Percentiles rank a stretch among this genome's conserved stretches.
phyloP scores from a whole-genome alignment of 2,113 vertebrate species.

The Dolichallabes microphthalmus region DNA sequence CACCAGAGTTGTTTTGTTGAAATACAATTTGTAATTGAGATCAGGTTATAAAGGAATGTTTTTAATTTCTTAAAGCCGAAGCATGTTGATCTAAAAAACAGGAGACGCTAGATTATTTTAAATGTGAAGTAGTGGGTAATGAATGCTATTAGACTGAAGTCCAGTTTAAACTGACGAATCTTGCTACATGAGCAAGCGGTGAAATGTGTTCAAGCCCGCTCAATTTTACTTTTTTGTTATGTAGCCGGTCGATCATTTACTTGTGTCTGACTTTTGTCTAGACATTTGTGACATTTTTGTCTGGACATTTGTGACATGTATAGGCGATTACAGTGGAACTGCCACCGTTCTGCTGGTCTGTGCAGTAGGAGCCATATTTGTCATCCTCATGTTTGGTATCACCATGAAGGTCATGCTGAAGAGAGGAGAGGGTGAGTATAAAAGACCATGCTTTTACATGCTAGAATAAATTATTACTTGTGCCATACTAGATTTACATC shows the following conservation, averaged over 20 bases:
- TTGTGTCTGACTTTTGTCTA: background rate
- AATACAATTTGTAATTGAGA: background rate
- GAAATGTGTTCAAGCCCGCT: too few relatives aligned
- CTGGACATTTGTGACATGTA: background rate
- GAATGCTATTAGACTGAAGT: background rate
- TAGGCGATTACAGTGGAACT: background rate
- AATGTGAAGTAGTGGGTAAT: background rate
- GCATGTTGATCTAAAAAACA: background rate
- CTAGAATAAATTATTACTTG: background rate
- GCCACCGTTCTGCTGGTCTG: constrained; percentile 56
- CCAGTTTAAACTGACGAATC: background rate
- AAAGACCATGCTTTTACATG: background rate
- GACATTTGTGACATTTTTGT: background rate
- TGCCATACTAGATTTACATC: background rate
- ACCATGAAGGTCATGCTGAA: constrained; percentile 61
- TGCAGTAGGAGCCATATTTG: constrained; percentile 49
- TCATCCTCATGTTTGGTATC: constrained; percentile 54
- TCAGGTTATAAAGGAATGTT: background rate
- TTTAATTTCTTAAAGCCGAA: background rate
- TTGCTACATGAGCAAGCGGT: background rate
- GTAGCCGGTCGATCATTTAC: background rate
- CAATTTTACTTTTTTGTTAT: background rate
- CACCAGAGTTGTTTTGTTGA: background rate
- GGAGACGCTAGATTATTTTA: background rate
- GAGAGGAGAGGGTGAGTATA: constrained; percentile 57